These are phyloP conservation scores for Trissolcus brochymenae DNA, from an alignment of 2,888 invertebrate species.

Conservation along the genomic window DNA sequence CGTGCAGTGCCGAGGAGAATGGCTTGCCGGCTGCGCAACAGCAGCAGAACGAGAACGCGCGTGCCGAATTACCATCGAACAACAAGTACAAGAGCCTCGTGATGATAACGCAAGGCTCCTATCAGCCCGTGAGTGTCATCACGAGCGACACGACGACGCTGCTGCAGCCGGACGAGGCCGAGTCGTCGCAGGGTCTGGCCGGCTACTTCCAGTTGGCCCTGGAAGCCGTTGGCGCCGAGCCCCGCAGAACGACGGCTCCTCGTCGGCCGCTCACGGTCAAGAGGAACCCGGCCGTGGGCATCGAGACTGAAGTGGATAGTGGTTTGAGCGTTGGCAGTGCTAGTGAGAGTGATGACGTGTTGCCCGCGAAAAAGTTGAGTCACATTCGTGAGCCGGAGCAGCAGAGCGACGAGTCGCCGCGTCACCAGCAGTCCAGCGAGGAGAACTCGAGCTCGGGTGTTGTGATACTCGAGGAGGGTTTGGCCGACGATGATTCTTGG, in stretches of 20 bases:
- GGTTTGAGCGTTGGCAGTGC: conserved; percentile 72
- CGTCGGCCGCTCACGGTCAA: conserved; percentile 71
- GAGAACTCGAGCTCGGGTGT: conserved; percentile 84
- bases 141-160: conserved; percentile 86
- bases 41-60: conserved; percentile 68
- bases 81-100: conserved; percentile 90
- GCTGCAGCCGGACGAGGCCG: conserved; percentile 77
- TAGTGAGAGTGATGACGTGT: conserved; percentile 73
- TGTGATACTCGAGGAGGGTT: conserved; percentile 88
- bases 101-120: conserved; percentile 87
- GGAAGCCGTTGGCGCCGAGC: conserved; percentile 70
- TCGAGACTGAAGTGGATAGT: conserved; percentile 69
- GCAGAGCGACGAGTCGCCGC: conserved; percentile 35
- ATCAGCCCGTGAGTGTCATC: conserved; percentile 83
- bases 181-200: conserved; percentile 78
- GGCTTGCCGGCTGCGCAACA: conserved; percentile 70
- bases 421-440: conserved; percentile 68
- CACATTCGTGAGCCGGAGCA: conserved; percentile 32
- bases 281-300: conserved; percentile 58
- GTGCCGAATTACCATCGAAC: conserved; percentile 39
- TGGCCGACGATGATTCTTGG: conserved; percentile 94
- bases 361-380: conserved; percentile 67
- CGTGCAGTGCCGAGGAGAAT: conserved; percentile 72
- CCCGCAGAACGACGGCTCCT: conserved; percentile 63
- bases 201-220: conserved; percentile 76